Conservation (phyloP, 2,888 invertebrate species). For the Ophion costatus region DNA sequence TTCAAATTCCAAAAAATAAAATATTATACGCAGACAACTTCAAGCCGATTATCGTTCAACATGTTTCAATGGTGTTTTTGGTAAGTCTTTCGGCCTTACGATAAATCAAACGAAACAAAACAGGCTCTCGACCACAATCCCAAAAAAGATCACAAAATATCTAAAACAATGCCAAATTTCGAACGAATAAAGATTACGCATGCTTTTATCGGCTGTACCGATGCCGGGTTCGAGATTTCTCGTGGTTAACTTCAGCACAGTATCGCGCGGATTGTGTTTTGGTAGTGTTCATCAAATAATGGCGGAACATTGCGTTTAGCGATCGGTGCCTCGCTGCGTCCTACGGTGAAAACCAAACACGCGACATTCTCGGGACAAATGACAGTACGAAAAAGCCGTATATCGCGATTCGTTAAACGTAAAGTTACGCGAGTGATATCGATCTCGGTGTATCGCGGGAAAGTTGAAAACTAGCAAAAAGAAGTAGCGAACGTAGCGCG, state of each 20-base stretch:
- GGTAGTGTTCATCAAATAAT: constrained; percentile 76
- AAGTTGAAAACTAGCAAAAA: constrained; percentile 8
- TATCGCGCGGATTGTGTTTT: constrained; percentile 76
- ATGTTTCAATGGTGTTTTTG: not conserved
- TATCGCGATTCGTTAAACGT: not conserved
- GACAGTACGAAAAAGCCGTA: constrained; percentile 13
- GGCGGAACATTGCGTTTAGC: constrained; percentile 79
- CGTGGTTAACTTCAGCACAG: constrained; percentile 19
- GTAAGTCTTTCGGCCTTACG: not conserved
- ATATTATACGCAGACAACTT: not conserved
- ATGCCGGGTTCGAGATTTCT: not conserved
- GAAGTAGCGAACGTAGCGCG: constrained; percentile 46
- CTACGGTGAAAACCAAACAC: constrained; percentile 65
- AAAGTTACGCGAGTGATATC: constrained; percentile 2
- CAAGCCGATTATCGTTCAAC: not conserved
- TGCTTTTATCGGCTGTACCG: not conserved
- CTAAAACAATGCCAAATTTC: not conserved
- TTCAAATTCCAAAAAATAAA: not conserved
- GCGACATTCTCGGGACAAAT: constrained; percentile 64
- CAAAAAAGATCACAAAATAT: not conserved
- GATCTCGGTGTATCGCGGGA: not conserved
- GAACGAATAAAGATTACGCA: not conserved
- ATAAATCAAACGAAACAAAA: not conserved
- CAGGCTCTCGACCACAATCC: not conserved
- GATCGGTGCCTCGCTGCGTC: constrained; percentile 66